phyloP scores from a whole-genome alignment of 2,113 vertebrate genomes.

The Corythoichthys haematopterus region DNA sequence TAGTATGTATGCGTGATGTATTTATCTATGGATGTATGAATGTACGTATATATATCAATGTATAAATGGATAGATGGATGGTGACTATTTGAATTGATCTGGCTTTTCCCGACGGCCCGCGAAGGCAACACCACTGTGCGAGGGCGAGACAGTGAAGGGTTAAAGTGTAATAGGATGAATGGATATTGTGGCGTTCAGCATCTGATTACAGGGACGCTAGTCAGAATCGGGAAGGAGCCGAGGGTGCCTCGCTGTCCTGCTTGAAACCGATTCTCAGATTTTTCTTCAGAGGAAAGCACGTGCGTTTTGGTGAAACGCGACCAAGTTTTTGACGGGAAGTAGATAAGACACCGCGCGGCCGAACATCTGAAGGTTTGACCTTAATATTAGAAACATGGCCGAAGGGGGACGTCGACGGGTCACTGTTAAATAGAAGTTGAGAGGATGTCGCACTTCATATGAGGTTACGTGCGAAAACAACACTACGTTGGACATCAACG shows the following conservation, averaged over 20 bases:
- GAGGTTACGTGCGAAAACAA: constrained; percentile 12
- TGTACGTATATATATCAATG: background rate
- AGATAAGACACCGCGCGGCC: no score
- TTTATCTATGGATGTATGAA: background rate
- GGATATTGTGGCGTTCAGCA: constrained; percentile 61
- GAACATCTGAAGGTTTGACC: background rate
- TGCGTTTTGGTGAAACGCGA: background rate
- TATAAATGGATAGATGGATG: background rate
- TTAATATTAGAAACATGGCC: constrained; percentile 22
- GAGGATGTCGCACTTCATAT: constrained; percentile 26
- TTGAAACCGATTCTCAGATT: background rate
- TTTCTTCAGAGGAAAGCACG: background rate
- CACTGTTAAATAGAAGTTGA: constrained; percentile 20
- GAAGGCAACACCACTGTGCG: constrained; percentile 28
- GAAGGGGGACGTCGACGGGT: background rate
- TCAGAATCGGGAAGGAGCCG: constrained; percentile 10
- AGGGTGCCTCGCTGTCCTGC: background rate
- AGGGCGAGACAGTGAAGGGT: constrained; percentile 45
- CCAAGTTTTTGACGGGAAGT: background rate
- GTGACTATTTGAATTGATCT: background rate
- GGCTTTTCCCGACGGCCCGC: background rate
- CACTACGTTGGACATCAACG: background rate
- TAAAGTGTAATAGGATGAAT: constrained; percentile 76
- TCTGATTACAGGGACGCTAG: constrained; percentile 62
- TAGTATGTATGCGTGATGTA: background rate